A percentile compares a stretch with the other conserved stretches of the same genome.
phyloP scores from a whole-genome alignment of 2,888 invertebrate species.

The Periphyllus acericola region DNA sequence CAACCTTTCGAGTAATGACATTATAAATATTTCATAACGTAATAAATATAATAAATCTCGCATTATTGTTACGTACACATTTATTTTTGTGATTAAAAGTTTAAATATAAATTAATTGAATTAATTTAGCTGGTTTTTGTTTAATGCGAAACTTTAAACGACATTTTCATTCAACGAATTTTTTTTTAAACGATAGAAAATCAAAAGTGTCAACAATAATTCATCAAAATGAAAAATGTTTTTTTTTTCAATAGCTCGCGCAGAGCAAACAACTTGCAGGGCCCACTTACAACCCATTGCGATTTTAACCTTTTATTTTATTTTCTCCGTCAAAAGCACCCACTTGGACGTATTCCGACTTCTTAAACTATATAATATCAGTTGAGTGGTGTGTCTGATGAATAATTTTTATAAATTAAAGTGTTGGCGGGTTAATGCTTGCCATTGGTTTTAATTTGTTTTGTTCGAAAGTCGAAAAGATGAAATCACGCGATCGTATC shows the following conservation, averaged over 20 bases:
- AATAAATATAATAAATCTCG: too few species aligned
- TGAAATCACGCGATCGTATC: constrained; percentile 12
- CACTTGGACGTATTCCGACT: neutral
- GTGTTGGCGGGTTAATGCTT: neutral
- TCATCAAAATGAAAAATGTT: neutral
- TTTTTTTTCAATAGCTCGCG: neutral
- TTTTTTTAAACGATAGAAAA: neutral
- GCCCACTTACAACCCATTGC: neutral
- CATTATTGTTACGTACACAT: too few species aligned
- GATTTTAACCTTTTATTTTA: neutral
- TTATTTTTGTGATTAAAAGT: too few species aligned
- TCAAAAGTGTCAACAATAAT: neutral
- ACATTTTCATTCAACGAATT: neutral
- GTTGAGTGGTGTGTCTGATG: neutral
- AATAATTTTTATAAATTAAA: neutral
- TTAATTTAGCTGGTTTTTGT: neutral
- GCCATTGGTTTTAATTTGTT: neutral
- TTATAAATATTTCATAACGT: too few species aligned
- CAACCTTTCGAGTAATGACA: too few species aligned
- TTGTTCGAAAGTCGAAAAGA: neutral
- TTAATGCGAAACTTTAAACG: neutral
- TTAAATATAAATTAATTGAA: neutral
- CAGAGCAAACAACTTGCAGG: neutral
- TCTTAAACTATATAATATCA: neutral
- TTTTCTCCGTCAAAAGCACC: neutral